These are phyloP conservation scores for Odontothrips loti DNA, from an alignment of 2,888 invertebrate genomes.

Conservation along the genomic window DNA sequence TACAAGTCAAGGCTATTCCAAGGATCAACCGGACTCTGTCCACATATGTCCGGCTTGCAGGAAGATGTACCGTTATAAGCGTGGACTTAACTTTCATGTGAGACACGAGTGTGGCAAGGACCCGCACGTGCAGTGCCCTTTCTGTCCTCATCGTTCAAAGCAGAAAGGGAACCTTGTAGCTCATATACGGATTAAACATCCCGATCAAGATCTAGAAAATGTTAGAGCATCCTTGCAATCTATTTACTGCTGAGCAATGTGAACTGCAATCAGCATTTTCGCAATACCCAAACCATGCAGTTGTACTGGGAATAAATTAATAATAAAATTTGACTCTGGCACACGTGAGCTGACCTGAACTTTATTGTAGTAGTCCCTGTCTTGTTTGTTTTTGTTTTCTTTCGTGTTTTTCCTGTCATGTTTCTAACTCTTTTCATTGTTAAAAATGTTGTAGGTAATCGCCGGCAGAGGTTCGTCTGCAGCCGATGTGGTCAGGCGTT, in stretches of 20 bases:
- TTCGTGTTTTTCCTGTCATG: neutral
- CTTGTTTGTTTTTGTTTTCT: neutral
- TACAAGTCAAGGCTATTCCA: neutral
- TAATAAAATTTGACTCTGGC: too few relatives aligned
- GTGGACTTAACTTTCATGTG: conserved; percentile 45
- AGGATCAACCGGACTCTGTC: neutral
- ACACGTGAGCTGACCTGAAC: neutral
- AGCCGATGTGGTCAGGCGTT: conserved; percentile 39
- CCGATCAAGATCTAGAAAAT: neutral
- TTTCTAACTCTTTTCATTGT: too few relatives aligned
- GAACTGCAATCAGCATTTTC: too few relatives aligned
- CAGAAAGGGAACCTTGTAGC: conserved; percentile 32
- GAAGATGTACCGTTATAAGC: conserved; percentile 45
- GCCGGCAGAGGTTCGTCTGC: conserved; percentile 45
- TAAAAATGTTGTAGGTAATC: too few relatives aligned
- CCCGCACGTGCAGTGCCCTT: conserved; percentile 40
- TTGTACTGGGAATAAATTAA: too few relatives aligned
- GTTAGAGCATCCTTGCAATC: neutral
- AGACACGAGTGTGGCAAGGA: conserved; percentile 48
- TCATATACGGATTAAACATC: conserved; percentile 31
- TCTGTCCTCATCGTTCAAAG: conserved; percentile 34
- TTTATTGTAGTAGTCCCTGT: too few relatives aligned
- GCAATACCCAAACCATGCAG: too few relatives aligned
- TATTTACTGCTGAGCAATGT: neutral
- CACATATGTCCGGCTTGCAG: conserved; percentile 41